Base-by-base conservation (phyloP, 2,888 invertebrate genomes). In the Drosophila rubida region DNA sequence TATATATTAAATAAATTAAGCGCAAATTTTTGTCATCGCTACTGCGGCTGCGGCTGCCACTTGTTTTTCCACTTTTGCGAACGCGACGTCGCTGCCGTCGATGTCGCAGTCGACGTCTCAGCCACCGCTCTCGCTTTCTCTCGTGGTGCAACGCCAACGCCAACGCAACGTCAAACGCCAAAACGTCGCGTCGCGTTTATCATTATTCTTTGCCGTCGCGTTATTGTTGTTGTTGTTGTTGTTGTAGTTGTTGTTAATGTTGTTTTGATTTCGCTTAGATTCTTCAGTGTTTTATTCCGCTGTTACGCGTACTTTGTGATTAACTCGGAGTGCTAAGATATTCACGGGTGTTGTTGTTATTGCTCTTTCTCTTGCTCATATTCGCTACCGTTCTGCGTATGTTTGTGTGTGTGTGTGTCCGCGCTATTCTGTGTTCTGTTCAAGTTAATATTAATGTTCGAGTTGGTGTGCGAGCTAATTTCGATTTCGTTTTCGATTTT, bases 61-160 rank as follows among this genome's bases (percentile, higher is more conserved):
- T 78, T 78, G 78, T 78, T 78, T 78, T 80, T 76, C 78, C 69
- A 78, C 80, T 78, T 78, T 78, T 73, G 69, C 63, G 67, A 65
- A 55, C 49, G 64, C 68, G 60, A 68, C 25, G 25, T 25, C 25
- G 25, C 25, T 25, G 25, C n/a, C 3, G 32, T n/a, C 55, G 62
- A 22, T 39, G 60, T 30, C 50, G 58, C 45, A 27, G 55, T 11
- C 51, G 50, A 41, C 22, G 60, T 9, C 62, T 39, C 65, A 42
- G 61, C 42, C 57, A 44, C 54, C 69, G 76, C 76, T 74, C 70
- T 76, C 57, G 75, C 76, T 76, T 78, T 78, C 76, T 76, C 78
- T 70, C 75, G 41, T 63, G 70, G 25, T 74, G 78, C 75, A 72
- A 54, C 69, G 69, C 63, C 41, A 69, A 59, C 64, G 65, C 55